Evolutionary conservation across 2,888 invertebrate species (phyloP).

Genomic region (Drosophila atroscutellata): DNA sequence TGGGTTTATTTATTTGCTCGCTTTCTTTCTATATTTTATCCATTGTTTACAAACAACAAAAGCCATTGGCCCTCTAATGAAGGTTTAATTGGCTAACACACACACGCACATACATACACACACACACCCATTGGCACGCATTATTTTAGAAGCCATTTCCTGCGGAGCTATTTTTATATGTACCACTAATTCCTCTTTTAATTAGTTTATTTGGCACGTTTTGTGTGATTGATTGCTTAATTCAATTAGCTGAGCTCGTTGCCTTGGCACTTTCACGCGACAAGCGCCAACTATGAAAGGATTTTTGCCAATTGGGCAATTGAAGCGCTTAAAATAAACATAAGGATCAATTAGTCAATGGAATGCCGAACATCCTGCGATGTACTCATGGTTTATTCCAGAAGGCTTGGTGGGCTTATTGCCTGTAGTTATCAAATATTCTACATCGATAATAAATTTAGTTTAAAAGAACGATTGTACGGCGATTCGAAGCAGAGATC

Average conservation of each 20-base stretch:
- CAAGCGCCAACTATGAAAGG: constrained; percentile 2
- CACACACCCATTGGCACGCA: constrained; percentile 6
- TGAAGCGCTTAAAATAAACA: constrained; percentile 3
- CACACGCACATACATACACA: constrained; percentile 14
- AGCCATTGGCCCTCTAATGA: constrained; percentile 59
- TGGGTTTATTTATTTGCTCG: constrained; percentile 46
- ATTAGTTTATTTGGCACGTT: constrained; percentile 71
- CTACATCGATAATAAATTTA: not conserved
- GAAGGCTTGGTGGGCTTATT: not conserved
- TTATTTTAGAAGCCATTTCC: constrained; percentile 54
- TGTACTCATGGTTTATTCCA: not conserved
- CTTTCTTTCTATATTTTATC: constrained; percentile 24
- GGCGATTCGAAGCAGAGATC: not conserved
- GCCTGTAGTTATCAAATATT: not conserved
- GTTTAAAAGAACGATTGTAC: not conserved
- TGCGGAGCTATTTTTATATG: constrained; percentile 45
- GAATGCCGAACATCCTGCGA: not conserved
- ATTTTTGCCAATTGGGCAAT: constrained; percentile 6
- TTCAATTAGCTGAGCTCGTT: constrained; percentile 56
- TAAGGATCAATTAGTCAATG: not conserved
- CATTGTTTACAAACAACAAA: constrained; percentile 70
- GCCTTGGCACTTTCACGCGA: constrained; percentile 6
- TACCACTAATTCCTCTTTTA: constrained; percentile 70
- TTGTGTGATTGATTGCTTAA: constrained; percentile 69
- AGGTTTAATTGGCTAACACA: constrained; percentile 76